phyloP scores from a whole-genome alignment of 2,888 invertebrate species.

The Cistogaster globosa region DNA sequence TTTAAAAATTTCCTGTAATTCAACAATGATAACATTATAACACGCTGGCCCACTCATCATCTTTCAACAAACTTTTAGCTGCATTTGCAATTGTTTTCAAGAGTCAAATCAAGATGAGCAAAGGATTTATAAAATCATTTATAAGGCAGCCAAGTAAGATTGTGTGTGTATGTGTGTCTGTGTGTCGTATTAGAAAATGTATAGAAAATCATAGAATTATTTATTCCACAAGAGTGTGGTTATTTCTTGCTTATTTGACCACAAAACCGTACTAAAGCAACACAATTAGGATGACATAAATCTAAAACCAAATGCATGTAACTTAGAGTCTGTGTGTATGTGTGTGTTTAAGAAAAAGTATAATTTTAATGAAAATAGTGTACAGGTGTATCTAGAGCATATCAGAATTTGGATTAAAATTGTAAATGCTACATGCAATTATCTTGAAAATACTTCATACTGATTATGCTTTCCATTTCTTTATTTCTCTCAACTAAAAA shows the following conservation, averaged over 20 bases:
- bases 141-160: background rate
- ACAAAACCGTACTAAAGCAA: conserved; percentile 33
- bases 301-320: background rate
- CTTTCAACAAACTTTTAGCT: conserved; percentile 20
- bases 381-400: background rate
- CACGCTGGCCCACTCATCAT: conserved; percentile 1
- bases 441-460: conserved; percentile 39
- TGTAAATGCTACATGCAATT: conserved; percentile 61
- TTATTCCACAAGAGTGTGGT: background rate
- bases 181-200: background rate
- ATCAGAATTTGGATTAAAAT: conserved; percentile 9
- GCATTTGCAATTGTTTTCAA: conserved; percentile 1
- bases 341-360: background rate
- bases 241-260: conserved; percentile 41
- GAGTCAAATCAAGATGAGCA: background rate
- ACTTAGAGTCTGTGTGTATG: background rate
- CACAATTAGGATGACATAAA: background rate
- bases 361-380: conserved; percentile 18
- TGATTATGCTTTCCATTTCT: conserved; percentile 34
- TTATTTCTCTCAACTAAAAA: background rate
- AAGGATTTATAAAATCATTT: background rate
- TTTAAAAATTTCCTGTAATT: conserved; percentile 31
- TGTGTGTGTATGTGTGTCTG: background rate
- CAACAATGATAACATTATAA: conserved; percentile 19
- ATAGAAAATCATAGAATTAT: conserved; percentile 30